phyloP scores from a whole-genome alignment of 1,140 invertebrate species.

The Psilanteris sp. region DNA sequence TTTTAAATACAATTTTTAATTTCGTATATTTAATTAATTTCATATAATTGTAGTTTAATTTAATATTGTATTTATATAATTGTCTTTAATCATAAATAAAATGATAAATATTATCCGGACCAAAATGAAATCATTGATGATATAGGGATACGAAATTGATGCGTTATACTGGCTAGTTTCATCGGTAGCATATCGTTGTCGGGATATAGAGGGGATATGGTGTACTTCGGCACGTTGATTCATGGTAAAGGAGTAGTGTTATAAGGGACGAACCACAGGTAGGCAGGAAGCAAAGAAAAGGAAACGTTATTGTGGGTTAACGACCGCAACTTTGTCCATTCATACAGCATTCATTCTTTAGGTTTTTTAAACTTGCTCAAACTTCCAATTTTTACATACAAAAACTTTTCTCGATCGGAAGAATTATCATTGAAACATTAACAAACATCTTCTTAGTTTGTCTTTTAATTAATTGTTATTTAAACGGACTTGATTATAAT shows the following conservation, averaged over 20 bases:
- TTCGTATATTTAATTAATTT: no score
- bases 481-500: no score
- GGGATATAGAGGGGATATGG: slow-evolving; percentile 20
- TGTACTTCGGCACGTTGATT: slow-evolving; percentile 47
- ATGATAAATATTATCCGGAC: no score
- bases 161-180: slow-evolving; percentile 26
- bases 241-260: slow-evolving; percentile 47
- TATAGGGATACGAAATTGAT: slow-evolving; percentile 2
- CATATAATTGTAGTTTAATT: no score
- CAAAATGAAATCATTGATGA: slow-evolving; percentile 3
- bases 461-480: no score
- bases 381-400: slow-evolving; percentile 12
- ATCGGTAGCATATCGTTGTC: slow-evolving; percentile 41
- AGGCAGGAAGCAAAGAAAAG: slow-evolving; percentile 62
- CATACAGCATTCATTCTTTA: slow-evolving; percentile 53
- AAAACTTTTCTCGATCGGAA: no score
- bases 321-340: slow-evolving; percentile 63
- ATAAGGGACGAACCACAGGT: slow-evolving; percentile 56
- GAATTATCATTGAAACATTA: no score
- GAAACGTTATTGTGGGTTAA: slow-evolving; percentile 63
- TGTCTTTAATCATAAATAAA: not conserved
- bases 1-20: no score
- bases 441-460: no score
- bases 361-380: slow-evolving; percentile 27
- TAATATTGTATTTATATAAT: no score